phyloP scores from a whole-genome alignment of 1,140 invertebrate genomes.

The Platorchestia sp. region DNA sequence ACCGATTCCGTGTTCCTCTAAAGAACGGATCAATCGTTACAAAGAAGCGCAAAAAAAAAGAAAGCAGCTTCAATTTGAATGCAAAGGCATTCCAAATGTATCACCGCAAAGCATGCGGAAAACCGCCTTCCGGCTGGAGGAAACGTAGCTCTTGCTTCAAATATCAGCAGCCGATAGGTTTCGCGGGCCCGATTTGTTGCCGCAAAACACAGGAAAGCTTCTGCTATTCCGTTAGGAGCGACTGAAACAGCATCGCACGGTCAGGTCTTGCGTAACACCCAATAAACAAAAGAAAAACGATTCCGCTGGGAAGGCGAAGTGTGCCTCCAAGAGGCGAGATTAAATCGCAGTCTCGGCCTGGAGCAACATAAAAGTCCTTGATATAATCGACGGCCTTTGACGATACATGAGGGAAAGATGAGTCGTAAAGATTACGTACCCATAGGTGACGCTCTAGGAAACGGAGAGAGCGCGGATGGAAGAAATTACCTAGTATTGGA shows the following conservation, averaged over 20 bases:
- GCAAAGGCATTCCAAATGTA: neutral
- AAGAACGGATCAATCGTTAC: neutral
- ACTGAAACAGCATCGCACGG: neutral
- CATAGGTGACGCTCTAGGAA: neutral
- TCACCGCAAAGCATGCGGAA: neutral
- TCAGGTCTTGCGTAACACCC: neutral
- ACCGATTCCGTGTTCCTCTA: neutral
- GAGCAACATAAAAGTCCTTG: conserved; percentile 41
- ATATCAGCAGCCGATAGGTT: neutral
- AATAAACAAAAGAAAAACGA: neutral
- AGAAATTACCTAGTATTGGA: neutral
- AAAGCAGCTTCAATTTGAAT: neutral
- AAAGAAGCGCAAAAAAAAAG: neutral
- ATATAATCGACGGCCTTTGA: conserved; percentile 12
- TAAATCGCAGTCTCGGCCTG: conserved; percentile 33
- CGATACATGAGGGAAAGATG: neutral
- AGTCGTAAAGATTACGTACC: neutral
- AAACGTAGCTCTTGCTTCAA: neutral
- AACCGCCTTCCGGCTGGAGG: neutral
- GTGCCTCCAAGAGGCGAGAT: neutral
- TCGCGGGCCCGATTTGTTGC: neutral
- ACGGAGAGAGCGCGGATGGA: neutral
- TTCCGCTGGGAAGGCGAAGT: conserved; percentile 1
- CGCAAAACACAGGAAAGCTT: neutral
- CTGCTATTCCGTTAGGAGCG: neutral